These are phyloP conservation scores for Oncorhynchus tshawytscha DNA, from an alignment of 2,113 vertebrate species.

Conservation along the genomic window DNA sequence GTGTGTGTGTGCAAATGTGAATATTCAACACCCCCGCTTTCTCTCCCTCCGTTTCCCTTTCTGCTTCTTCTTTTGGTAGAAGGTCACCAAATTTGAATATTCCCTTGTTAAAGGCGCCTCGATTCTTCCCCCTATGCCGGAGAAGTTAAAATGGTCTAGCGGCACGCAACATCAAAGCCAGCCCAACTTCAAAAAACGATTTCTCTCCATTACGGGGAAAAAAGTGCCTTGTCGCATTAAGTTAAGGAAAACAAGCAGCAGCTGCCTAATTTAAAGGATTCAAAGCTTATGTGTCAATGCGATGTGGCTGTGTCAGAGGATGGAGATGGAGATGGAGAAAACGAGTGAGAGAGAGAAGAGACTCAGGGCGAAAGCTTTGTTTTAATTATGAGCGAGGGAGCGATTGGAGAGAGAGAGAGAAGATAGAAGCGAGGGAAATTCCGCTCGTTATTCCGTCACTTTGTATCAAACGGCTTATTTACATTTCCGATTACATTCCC, in stretches of 20 bases:
- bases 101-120: conserved; percentile 6
- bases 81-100: conserved; percentile 23
- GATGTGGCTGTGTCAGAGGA: conserved; percentile 72
- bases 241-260: conserved; percentile 20
- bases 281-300: conserved; percentile 68
- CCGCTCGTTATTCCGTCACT: conserved; percentile 80
- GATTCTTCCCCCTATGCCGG: background rate
- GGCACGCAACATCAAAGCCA: conserved; percentile 14
- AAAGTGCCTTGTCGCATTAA: background rate
- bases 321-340: conserved; percentile 66
- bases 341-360: conserved; percentile 29
- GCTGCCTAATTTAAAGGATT: conserved; percentile 71
- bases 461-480: conserved; percentile 83
- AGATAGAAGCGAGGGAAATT: conserved; percentile 21
- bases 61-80: background rate
- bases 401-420: background rate
- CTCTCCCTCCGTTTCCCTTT: background rate
- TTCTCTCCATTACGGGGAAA: conserved; percentile 14
- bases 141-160: conserved; percentile 15
- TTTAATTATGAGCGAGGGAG: conserved; percentile 72
- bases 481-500: conserved; percentile 87
- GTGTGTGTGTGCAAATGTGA: background rate
- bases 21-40: background rate
- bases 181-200: conserved; percentile 5
- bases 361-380: conserved; percentile 69